Evolutionary conservation across 2,113 vertebrate species (phyloP).

Genomic region (Gnathonemus echidnorhynchus): DNA sequence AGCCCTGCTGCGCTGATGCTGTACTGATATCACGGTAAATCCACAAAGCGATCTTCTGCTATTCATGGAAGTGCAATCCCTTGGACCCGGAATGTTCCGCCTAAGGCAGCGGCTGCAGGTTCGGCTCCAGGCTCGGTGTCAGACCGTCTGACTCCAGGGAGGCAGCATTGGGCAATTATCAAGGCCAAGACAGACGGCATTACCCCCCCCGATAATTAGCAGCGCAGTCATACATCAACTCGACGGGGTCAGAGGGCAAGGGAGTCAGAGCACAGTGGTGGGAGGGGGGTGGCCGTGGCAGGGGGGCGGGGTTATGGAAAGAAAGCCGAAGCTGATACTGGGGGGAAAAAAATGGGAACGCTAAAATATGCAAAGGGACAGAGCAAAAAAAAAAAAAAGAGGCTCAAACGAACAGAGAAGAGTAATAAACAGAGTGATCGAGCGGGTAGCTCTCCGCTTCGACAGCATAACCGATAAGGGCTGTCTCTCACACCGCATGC

Average conservation of each 20-base stretch:
- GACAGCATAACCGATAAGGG: slow-evolving; percentile 25
- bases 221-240: background rate
- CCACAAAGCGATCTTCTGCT: background rate
- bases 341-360: background rate
- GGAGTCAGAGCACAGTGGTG: background rate
- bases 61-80: background rate
- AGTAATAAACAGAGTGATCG: background rate
- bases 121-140: background rate
- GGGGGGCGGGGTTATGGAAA: background rate
- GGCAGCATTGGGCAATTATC: background rate
- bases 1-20: background rate
- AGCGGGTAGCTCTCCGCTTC: background rate
- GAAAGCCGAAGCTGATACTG: background rate
- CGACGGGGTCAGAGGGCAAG: background rate
- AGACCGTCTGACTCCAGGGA: background rate
- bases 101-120: background rate
- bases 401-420: background rate
- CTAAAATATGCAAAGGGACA: background rate
- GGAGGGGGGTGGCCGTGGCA: background rate
- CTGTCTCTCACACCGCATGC: background rate
- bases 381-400: background rate
- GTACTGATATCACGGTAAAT: background rate
- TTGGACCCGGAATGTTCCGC: background rate
- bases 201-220: background rate
- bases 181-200: background rate